Evolutionary conservation across 2,113 vertebrate species (phyloP), one percentile per base, ranked within the genome.

Genomic region (Gallinago undulata): DNA sequence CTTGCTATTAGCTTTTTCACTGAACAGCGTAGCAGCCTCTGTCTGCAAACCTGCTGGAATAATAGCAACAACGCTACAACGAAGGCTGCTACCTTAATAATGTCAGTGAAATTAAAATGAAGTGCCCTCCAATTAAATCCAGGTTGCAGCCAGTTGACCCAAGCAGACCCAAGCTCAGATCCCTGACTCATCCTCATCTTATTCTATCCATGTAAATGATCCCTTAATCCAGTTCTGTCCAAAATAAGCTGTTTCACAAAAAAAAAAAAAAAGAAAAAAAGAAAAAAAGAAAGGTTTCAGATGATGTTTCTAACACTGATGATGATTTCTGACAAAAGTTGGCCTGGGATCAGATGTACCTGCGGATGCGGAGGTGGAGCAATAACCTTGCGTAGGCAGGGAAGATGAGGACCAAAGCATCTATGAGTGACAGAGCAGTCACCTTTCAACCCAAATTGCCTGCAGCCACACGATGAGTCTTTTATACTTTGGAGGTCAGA

Each of bases 81-180:
- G 77, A 87, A 84, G 87, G 80, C 69, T 91, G 87, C 73, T 87
- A 23, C 68, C 47, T 53, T 87, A 81, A 87, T 63, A 89, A 89
- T 1, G 2, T 17, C 56, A 81, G 22, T n/a, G 51, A 89, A 89
- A 93, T 84, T 55, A 93, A 95, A 89, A 91, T 4, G 19, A 64
- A 78, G 56, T 2, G 1, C 37, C 43, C 37, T 39, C 47, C 51
- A 75, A 81, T 50, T 50, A 92, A 80, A 78, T 51, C 51, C 73
- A 81, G 25, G 31, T 19, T 86, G 41, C 37, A 76, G 53, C 53
- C 25, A 51, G 57, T 0, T 93, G 57, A 75, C 48, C 47, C 10
- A 50, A 23, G 30, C 10, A 72, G 53, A 60, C 39, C 41, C 63
- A 55, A 4, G 5, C 23, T 56, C 51, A 84, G n/a, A 35, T 14